These are phyloP conservation scores for Ametastegia equiseti DNA, from an alignment of 2,888 invertebrate genomes.

Conservation along the genomic window DNA sequence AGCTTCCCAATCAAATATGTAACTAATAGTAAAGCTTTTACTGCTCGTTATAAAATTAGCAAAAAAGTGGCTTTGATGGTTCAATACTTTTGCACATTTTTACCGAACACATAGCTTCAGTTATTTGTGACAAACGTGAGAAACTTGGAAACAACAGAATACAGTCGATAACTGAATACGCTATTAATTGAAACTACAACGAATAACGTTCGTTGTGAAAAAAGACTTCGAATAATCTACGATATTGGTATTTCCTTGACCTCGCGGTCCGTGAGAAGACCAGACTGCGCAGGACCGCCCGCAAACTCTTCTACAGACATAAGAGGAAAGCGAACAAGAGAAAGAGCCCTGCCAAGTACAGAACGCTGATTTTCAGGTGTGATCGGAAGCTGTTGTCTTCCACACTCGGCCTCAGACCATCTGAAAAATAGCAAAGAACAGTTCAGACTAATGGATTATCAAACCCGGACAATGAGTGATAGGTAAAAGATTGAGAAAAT, in stretches of 20 bases:
- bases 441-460: slow-evolving; percentile 21
- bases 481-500: slow-evolving; percentile 1
- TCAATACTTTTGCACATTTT: too few relatives aligned
- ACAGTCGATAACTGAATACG: too few relatives aligned
- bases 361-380: slow-evolving; percentile 84
- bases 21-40: too few relatives aligned
- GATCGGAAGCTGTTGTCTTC: slow-evolving; percentile 81
- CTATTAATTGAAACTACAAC: background rate
- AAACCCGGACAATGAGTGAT: background rate
- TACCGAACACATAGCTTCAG: too few relatives aligned
- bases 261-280: slow-evolving; percentile 86
- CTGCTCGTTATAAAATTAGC: too few relatives aligned
- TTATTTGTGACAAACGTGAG: too few relatives aligned
- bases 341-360: slow-evolving; percentile 84
- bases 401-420: slow-evolving; percentile 88
- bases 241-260: slow-evolving; percentile 49
- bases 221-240: background rate
- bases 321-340: slow-evolving; percentile 87
- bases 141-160: too few relatives aligned
- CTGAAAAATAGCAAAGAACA: slow-evolving; percentile 70
- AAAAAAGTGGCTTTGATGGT: too few relatives aligned
- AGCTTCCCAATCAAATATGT: too few relatives aligned
- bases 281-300: slow-evolving; percentile 85
- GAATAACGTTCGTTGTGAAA: background rate
- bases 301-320: slow-evolving; percentile 94